A percentile compares a stretch with the other conserved stretches of the same genome.
phyloP scores from a whole-genome alignment of 2,888 invertebrate species.

The Kuschelorhynchus macadamiae region DNA sequence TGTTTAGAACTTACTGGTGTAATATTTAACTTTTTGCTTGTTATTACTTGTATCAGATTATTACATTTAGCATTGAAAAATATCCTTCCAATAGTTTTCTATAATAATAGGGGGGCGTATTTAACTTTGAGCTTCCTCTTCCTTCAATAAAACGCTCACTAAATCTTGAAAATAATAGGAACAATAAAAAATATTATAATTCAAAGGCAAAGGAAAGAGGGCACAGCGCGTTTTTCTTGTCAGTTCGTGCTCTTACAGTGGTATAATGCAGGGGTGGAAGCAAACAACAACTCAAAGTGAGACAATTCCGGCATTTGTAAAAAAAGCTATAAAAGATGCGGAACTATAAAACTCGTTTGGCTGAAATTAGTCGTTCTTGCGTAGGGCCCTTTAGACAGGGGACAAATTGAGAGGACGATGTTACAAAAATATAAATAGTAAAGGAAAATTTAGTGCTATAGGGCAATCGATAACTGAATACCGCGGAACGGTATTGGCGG shows the following conservation, averaged over 20 bases:
- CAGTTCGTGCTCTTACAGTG: conserved; percentile 19
- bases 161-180: conserved; percentile 19
- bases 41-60: no score
- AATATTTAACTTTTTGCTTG: no score
- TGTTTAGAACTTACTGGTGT: no score
- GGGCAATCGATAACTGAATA: no score
- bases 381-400: conserved; percentile 57
- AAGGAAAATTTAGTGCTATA: no score
- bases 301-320: conserved; percentile 64
- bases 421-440: no score
- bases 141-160: no score
- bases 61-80: no score
- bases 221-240: conserved; percentile 20
- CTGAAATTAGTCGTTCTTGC: conserved; percentile 63
- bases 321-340: conserved; percentile 64
- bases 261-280: conserved; percentile 52
- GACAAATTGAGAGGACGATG: conserved; percentile 51
- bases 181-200: conserved; percentile 38
- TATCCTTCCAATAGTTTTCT: no score
- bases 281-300: conserved; percentile 62
- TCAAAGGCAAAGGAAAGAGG: conserved; percentile 25
- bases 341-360: conserved; percentile 66
- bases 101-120: no score
- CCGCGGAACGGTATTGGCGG: no score
- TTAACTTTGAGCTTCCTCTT: no score